phyloP scores from a whole-genome alignment of 2,113 vertebrate species.

The Otocyon megalotis region DNA sequence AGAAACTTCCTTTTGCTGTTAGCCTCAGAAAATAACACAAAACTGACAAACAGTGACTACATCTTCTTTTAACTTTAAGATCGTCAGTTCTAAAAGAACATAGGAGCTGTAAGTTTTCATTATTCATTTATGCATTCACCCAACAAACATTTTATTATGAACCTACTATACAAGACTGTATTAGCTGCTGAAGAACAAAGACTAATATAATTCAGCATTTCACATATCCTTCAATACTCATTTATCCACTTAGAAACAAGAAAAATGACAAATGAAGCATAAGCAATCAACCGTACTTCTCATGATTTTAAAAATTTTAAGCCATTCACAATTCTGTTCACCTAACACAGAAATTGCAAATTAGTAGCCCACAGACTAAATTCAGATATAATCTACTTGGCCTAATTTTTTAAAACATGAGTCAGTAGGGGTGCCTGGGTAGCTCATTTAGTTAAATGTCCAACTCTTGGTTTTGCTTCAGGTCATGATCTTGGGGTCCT shows the following conservation, averaged over 20 bases:
- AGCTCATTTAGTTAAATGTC: neutral
- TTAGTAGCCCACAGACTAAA: neutral
- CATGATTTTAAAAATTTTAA: neutral
- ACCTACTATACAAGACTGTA: neutral
- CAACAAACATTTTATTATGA: neutral
- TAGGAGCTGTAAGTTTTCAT: neutral
- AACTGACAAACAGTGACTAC: neutral
- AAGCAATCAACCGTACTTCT: neutral
- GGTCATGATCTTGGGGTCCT: neutral
- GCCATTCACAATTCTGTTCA: neutral
- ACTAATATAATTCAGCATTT: neutral
- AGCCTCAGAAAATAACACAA: conserved; percentile 24
- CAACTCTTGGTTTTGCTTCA: neutral
- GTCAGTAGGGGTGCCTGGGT: neutral
- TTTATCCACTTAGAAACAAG: neutral
- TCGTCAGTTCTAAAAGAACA: neutral
- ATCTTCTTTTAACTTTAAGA: conserved; percentile 48
- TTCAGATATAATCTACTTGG: neutral
- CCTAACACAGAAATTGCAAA: neutral
- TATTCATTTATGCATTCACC: neutral
- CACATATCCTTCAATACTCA: neutral
- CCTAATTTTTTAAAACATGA: neutral
- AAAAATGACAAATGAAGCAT: conserved; percentile 4
- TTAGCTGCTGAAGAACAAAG: neutral
- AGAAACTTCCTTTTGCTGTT: neutral